Evolutionary conservation across 1,140 invertebrate genomes (phyloP), one percentile per base, ranked within the genome.

Genomic region (Theocolax elegans): DNA sequence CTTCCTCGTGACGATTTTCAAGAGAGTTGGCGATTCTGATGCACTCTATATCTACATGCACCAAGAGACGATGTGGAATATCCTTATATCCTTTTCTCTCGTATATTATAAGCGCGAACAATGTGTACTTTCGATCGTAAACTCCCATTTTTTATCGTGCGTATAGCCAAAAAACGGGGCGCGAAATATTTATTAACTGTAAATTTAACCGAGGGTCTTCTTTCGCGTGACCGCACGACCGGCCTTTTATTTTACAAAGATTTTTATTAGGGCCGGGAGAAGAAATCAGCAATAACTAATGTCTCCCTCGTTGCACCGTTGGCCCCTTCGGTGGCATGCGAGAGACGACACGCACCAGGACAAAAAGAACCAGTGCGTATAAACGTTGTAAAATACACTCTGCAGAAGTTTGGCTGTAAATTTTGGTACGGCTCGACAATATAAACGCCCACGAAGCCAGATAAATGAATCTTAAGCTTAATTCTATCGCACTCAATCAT

Each of bases 171-270:
- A 76, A 75, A 72, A 60, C 60, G 60, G n/a, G 62, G 44, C 56
- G 72, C 69, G 74, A 78, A 76, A 75, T 78, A 77, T 81, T 81
- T 81, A 81, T 81, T 79, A 81, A 79, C 80, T 79, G 76, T 74
- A 80, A 80, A 80, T 75, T 70, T 56, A 51, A n/a, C 31, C 58
- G 25, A 3, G 1, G 42, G 59, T 38, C n/a, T 42, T 69, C 38
- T 27, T 38, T 13, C 35, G 19, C 19, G 13, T 21, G 8, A 3
- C 13, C 15, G 23, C 31, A 19, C 23, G 40, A 27, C 48, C 25
- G 49, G 69, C 67, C 75, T 76, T 80, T 78, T 77, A 77, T 78
- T 76, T 77, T 27, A 62, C 63, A 44, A 72, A 69, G 77, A 74
- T 76, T 79, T 81, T 80, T 80, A 79, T 80, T 80, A 75, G 75